phyloP scores from a whole-genome alignment of 1,140 invertebrate species.

The Heliconius hewitsoni region DNA sequence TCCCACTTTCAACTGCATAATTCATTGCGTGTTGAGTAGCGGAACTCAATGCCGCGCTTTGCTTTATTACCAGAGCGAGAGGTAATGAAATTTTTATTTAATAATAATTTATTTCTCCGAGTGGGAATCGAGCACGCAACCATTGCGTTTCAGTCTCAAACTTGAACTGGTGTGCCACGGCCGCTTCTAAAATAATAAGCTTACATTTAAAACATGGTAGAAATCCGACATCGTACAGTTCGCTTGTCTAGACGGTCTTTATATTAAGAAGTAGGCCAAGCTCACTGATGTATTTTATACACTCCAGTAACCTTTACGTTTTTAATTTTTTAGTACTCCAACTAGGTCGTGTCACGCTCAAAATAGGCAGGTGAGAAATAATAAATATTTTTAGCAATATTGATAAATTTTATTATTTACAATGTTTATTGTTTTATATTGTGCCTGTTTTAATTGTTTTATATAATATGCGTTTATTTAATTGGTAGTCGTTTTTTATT shows the following conservation, averaged over 20 bases:
- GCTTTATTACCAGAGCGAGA: too few species aligned
- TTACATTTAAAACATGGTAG: neutral
- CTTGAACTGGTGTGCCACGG: too few species aligned
- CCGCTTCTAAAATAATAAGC: neutral
- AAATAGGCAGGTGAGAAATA: conserved; percentile 14
- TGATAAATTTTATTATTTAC: neutral
- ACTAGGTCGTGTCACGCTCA: conserved; percentile 31
- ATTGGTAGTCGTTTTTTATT: too few species aligned
- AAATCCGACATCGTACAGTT: neutral
- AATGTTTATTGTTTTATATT: neutral
- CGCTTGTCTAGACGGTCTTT: conserved; percentile 34
- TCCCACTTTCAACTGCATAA: too few species aligned
- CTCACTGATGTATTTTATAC: conserved; percentile 35
- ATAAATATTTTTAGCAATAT: neutral
- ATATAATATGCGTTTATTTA: neutral
- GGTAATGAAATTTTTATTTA: too few species aligned
- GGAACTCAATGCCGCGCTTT: too few species aligned
- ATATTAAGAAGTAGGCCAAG: conserved; percentile 33
- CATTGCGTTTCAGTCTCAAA: too few species aligned
- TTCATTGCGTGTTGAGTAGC: too few species aligned
- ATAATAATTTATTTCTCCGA: too few species aligned
- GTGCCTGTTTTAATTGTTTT: neutral
- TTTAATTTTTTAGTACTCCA: conserved; percentile 37
- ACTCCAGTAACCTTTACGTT: conserved; percentile 31
- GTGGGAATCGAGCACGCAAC: too few species aligned